These are phyloP conservation scores for Furcifer pardalis DNA, from an alignment of 2,797 vertebrate genomes.

Conservation along the genomic window DNA sequence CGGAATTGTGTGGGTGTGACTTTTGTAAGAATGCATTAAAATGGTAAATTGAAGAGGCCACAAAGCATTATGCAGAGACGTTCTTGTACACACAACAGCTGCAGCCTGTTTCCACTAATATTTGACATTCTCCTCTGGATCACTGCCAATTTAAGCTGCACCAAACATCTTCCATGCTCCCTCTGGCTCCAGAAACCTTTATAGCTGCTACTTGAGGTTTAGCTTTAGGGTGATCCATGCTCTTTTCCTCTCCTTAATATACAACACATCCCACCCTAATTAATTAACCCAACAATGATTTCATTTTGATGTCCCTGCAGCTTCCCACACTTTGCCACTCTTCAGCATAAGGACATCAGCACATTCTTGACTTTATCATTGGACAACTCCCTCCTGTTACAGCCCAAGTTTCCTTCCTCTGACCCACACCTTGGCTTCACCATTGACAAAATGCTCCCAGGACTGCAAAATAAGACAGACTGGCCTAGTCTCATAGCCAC, in stretches of 20 bases:
- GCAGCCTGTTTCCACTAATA: constrained; percentile 80
- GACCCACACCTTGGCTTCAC: constrained; percentile 66
- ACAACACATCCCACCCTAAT: constrained; percentile 69
- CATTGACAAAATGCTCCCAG: constrained; percentile 62
- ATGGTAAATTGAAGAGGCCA: constrained; percentile 28
- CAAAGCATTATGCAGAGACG: constrained; percentile 53
- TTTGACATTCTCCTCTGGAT: constrained; percentile 78
- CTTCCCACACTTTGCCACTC: constrained; percentile 78
- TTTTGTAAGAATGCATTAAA: neutral
- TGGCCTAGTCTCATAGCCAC: neutral
- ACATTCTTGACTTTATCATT: constrained; percentile 82
- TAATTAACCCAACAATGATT: constrained; percentile 79
- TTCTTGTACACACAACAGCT: constrained; percentile 74
- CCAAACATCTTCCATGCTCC: constrained; percentile 69
- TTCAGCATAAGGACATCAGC: constrained; percentile 77
- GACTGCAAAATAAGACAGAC: constrained; percentile 25
- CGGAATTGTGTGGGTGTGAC: neutral
- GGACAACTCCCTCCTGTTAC: constrained; percentile 80
- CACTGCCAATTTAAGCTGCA: constrained; percentile 66
- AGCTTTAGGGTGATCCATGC: constrained; percentile 53
- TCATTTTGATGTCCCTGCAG: constrained; percentile 63
- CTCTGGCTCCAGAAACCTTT: constrained; percentile 61
- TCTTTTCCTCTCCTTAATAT: constrained; percentile 62
- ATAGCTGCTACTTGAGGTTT: constrained; percentile 64
- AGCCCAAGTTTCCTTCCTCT: constrained; percentile 69